These are phyloP conservation scores for Lacerta agilis DNA, from an alignment of 2,797 vertebrate genomes.

Conservation along the genomic window DNA sequence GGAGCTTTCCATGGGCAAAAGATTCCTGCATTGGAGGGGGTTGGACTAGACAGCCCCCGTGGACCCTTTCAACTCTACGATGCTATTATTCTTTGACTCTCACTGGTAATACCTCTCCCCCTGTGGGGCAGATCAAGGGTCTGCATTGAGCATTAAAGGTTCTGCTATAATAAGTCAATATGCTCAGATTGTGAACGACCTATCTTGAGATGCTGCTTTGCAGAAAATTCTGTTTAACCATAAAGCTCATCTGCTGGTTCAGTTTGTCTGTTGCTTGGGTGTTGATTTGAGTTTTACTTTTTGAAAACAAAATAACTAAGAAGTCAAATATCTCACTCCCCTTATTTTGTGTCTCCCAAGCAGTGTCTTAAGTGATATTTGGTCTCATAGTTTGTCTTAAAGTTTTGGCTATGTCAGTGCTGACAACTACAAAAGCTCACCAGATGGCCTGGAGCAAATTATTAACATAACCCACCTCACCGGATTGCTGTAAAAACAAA, in stretches of 20 bases:
- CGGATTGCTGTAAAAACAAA: not conserved
- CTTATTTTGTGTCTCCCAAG: not conserved
- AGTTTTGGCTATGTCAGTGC: not conserved
- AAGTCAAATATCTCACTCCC: not conserved
- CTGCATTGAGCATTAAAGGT: too few relatives aligned
- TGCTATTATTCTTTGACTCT: too few relatives aligned
- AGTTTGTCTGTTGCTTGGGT: too few relatives aligned
- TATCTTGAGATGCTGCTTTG: not conserved
- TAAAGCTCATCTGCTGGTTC: not conserved
- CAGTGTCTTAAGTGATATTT: slow-evolving; percentile 8
- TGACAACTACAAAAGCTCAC: slow-evolving; percentile 34
- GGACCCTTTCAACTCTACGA: too few relatives aligned
- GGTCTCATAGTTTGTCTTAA: not conserved
- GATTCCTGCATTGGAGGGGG: too few relatives aligned
- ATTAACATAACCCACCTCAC: not conserved
- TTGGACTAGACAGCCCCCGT: too few relatives aligned
- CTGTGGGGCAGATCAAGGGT: too few relatives aligned
- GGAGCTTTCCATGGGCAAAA: too few relatives aligned
- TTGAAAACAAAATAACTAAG: too few relatives aligned
- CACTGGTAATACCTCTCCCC: too few relatives aligned
- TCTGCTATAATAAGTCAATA: not conserved
- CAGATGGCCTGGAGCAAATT: slow-evolving; percentile 36
- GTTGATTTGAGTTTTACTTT: too few relatives aligned
- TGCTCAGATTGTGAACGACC: not conserved
- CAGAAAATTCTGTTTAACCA: not conserved